Evolutionary conservation across 92 coral and sea anemone genomes (phyloP).

Genomic region (Parazoanthus darwini): DNA sequence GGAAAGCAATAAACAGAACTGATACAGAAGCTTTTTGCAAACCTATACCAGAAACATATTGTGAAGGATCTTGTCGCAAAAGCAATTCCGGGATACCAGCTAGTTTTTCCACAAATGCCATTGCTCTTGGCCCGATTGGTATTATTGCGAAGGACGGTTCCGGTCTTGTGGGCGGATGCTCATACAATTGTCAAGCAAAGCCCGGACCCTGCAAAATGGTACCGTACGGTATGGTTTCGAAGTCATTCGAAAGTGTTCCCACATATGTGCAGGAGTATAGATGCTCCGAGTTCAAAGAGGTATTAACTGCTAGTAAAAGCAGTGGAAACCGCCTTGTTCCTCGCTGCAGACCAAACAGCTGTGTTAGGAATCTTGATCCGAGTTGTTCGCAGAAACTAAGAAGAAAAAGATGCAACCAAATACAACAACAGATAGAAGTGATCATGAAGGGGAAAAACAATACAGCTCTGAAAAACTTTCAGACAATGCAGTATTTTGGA

Average conservation of each 20-base stretch:
- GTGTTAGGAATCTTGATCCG: conserved; percentile 35
- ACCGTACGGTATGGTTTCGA: background rate
- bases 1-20: background rate
- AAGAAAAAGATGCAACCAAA: background rate
- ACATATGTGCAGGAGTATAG: conserved; percentile 15
- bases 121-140: conserved; percentile 20
- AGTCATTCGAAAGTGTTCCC: background rate
- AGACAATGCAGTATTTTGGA: conserved; percentile 36
- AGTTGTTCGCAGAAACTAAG: conserved; percentile 32
- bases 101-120: background rate
- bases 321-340: background rate
- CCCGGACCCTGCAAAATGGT: conserved; percentile 33
- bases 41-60: background rate
- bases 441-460: background rate
- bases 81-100: background rate
- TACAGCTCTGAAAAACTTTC: conserved; percentile 29
- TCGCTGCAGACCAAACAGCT: conserved; percentile 31
- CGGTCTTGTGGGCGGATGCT: conserved; percentile 28
- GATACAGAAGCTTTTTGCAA: background rate
- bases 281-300: conserved; percentile 30
- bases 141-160: background rate
- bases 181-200: conserved; percentile 10
- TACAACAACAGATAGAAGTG: background rate
- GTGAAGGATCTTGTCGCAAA: conserved; percentile 21
- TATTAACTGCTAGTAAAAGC: background rate